Evolutionary conservation across 2,888 invertebrate species (phyloP), one percentile per base, ranked within the genome.

Genomic region (Pocota personata): DNA sequence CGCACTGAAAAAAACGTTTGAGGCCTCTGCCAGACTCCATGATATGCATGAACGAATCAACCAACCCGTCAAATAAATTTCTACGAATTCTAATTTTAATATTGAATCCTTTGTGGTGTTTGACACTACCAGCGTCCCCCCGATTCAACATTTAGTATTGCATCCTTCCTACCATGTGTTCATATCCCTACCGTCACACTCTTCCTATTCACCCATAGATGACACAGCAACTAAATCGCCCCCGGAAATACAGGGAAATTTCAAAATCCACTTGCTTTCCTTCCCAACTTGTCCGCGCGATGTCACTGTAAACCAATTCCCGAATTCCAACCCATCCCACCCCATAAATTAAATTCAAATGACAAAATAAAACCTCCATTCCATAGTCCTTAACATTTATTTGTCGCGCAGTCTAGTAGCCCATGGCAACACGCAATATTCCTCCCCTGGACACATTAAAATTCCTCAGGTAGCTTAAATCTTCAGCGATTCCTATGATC

Each of bases 401-500:
- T 21, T 3, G 4, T 24, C 3, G 21, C 19, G n/a, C 32, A 32
- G 32, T 32, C 14, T 12, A 16, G 4, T 3, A 14, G 16, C 60
- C 27, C 48, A 7, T 32, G 43, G 62, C 64, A 62, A 62, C 57
- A 37, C 27, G 24, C 57, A 32, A 30, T 14, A 21, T 21, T 12
- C 4, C 32, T 14, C 27, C 21, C n/a, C 8, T 43, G 19, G n/a
- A 14, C 24, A 43, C 50, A 71, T 64, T 64, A 79, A 79, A 79
- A 72, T 79, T 57, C 64, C 32, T 21, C 5, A 14, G 40, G 24
- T 52, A 12, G 16, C 24, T 24, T 2, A 64, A 24, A 37, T 12
- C 21, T 10, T 10, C 35, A 50, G 10, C 57, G 71, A 71, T 82
- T 71, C 19, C 50, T 71, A 21, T 16, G 82, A 71, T 76, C 76